phyloP scores from a whole-genome alignment of 2,113 vertebrate genomes.

The Notothenia coriiceps region DNA sequence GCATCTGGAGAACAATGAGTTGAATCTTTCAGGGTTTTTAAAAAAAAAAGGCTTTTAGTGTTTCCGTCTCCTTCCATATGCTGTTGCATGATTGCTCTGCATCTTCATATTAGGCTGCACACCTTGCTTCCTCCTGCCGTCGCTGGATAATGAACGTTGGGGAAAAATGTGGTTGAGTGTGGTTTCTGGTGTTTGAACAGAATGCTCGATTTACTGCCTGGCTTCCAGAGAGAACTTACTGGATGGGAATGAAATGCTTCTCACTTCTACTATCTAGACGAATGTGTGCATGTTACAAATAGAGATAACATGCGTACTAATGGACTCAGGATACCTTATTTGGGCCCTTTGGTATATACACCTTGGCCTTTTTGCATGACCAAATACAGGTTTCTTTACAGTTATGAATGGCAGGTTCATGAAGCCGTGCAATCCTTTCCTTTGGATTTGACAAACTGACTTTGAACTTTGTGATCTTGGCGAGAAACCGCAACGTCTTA shows the following conservation, averaged over 20 bases:
- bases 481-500: not conserved
- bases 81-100: conserved; percentile 58
- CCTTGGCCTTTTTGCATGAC: not conserved
- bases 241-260: conserved; percentile 33
- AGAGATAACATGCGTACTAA: conserved; percentile 7
- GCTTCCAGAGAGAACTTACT: conserved; percentile 39
- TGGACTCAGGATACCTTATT: not conserved
- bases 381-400: not conserved
- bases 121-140: conserved; percentile 60
- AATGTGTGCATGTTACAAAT: conserved; percentile 20
- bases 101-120: conserved; percentile 58
- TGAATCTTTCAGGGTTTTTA: conserved; percentile 66
- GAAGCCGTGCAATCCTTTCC: not conserved
- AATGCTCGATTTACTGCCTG: conserved; percentile 18
- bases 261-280: conserved; percentile 21
- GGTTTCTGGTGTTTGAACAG: conserved; percentile 56
- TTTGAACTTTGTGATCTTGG: conserved; percentile 2
- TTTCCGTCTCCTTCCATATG: conserved; percentile 67
- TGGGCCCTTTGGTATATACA: not conserved
- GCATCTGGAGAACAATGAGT: conserved; percentile 79
- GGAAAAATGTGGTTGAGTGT: conserved; percentile 22
- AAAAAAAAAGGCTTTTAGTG: conserved; percentile 65
- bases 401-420: conserved; percentile 5
- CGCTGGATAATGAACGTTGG: conserved; percentile 7
- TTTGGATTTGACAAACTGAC: conserved; percentile 3